These are phyloP conservation scores for Botia almorhae DNA, from an alignment of 2,797 vertebrate genomes.

Conservation along the genomic window DNA sequence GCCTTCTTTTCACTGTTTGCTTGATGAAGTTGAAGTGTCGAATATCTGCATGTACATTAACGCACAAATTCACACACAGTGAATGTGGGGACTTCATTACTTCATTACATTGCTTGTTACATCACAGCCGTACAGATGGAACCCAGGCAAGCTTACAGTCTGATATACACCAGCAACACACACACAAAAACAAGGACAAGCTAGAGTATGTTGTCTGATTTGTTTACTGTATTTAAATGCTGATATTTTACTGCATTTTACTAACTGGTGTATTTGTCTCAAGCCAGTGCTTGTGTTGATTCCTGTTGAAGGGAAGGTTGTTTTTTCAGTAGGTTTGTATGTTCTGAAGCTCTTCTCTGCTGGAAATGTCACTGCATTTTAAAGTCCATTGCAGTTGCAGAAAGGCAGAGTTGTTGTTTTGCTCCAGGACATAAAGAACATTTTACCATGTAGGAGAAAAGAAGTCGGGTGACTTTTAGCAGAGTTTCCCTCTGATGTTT, in stretches of 20 bases:
- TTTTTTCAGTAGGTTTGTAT: background rate
- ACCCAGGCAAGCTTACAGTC: background rate
- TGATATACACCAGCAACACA: background rate
- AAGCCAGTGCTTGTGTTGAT: too few species aligned
- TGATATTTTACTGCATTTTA: background rate
- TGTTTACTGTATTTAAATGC: background rate
- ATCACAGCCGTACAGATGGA: constrained; percentile 2
- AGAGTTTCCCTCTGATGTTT: background rate
- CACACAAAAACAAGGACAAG: background rate
- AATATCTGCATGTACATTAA: background rate
- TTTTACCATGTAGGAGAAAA: constrained; percentile 27
- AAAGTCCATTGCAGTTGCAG: background rate
- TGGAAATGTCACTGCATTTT: constrained; percentile 30
- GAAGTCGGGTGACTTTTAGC: constrained; percentile 20
- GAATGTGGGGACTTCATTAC: constrained; percentile 10
- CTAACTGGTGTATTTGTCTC: too few species aligned
- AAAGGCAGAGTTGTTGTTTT: background rate
- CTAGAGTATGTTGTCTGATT: background rate
- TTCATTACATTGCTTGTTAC: background rate
- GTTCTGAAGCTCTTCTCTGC: background rate
- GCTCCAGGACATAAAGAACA: constrained; percentile 30
- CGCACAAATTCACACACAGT: background rate
- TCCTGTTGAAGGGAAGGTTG: background rate
- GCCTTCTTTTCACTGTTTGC: too few species aligned
- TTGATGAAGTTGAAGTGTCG: background rate